Percentiles rank a stretch among this genome's conserved stretches.
These are phyloP conservation scores for Papilio elwesi DNA, from an alignment of 2,888 invertebrate genomes.

Conservation along the genomic window DNA sequence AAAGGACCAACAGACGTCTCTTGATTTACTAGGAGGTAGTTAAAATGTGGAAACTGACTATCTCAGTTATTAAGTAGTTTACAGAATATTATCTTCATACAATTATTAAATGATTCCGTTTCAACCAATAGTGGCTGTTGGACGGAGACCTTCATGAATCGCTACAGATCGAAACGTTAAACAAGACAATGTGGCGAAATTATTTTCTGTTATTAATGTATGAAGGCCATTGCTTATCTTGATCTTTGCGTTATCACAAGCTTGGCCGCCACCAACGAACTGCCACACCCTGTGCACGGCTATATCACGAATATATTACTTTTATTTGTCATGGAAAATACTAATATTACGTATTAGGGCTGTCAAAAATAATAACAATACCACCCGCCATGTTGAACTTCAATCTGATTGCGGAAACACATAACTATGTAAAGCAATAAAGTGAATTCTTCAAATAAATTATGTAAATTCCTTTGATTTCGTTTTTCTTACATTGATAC, in stretches of 20 bases:
- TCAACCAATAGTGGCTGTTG: too few relatives aligned
- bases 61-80: too few relatives aligned
- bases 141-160: too few relatives aligned
- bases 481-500: too few relatives aligned
- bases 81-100: too few relatives aligned
- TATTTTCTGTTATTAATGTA: neutral
- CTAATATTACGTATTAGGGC: neutral
- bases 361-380: neutral
- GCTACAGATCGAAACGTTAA: too few relatives aligned
- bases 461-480: too few relatives aligned
- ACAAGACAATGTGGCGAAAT: too few relatives aligned
- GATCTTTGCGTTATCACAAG: neutral
- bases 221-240: neutral
- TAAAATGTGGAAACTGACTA: too few relatives aligned
- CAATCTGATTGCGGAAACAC: neutral
- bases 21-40: too few relatives aligned
- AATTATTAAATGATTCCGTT: too few relatives aligned
- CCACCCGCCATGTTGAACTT: neutral
- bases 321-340: neutral
- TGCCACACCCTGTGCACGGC: neutral
- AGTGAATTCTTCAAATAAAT: neutral
- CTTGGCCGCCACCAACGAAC: constrained; percentile 6
- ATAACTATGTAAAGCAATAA: neutral
- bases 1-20: too few relatives aligned
- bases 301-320: constrained; percentile 4